Percentiles rank a stretch among this genome's conserved stretches.
phyloP scores from a whole-genome alignment of 53 echinoderm and acorn worm species.

The Mesocentrotus franciscanus region DNA sequence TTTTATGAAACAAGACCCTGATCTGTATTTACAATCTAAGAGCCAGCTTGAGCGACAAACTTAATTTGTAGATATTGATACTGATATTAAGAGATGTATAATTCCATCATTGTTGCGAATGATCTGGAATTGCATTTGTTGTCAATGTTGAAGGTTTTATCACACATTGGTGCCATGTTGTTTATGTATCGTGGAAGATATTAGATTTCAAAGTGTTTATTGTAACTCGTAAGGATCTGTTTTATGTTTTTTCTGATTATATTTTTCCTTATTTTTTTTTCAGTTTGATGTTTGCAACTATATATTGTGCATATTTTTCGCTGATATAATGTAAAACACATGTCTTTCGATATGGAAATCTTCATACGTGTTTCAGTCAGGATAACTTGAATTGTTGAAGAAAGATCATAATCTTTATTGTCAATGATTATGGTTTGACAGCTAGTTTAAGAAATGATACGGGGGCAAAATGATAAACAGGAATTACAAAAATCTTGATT shows the following conservation, averaged over 20 bases:
- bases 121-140: not conserved
- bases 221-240: not conserved
- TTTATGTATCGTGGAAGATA: not conserved
- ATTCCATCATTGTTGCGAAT: not conserved
- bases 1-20: no score
- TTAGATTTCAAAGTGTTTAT: not conserved
- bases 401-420: not conserved
- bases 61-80: not conserved
- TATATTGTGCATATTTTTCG: not conserved
- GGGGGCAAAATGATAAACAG: not conserved
- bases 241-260: not conserved
- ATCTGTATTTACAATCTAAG: not conserved
- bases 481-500: not conserved
- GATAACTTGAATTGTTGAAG: not conserved
- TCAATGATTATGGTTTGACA: not conserved
- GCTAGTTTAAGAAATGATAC: not conserved
- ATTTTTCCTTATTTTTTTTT: not conserved
- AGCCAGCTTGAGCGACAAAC: not conserved
- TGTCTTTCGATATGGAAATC: conserved; percentile 22
- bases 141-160: not conserved
- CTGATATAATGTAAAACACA: not conserved
- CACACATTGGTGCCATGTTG: not conserved
- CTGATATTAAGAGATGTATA: not conserved
- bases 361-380: not conserved
- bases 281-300: not conserved